Percentiles rank a stretch among this genome's conserved stretches.
phyloP scores from a whole-genome alignment of 2,113 vertebrate genomes.

The Gobius niger region DNA sequence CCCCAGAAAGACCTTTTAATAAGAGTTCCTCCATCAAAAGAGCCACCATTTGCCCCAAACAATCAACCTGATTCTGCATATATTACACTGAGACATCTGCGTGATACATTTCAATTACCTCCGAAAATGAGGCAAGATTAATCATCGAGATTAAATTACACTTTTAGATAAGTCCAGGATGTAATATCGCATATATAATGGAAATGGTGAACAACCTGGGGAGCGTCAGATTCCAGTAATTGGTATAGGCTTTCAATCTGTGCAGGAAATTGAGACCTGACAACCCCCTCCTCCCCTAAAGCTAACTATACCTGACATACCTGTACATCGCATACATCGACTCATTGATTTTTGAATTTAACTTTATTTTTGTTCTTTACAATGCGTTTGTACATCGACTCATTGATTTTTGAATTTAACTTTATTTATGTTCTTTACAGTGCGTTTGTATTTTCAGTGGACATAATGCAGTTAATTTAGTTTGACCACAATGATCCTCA shows the following conservation, averaged over 20 bases:
- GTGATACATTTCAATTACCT: slow-evolving; percentile 59
- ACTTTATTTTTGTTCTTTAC: too few species aligned
- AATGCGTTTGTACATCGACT: too few species aligned
- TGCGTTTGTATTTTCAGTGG: too few species aligned
- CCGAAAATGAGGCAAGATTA: slow-evolving; percentile 63
- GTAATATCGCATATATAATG: slow-evolving; percentile 56
- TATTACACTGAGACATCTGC: slow-evolving; percentile 44
- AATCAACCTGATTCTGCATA: slow-evolving; percentile 44
- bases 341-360: not conserved
- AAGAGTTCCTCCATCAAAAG: slow-evolving; percentile 49
- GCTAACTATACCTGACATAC: not conserved
- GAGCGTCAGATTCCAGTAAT: slow-evolving; percentile 37
- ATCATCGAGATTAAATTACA: slow-evolving; percentile 68
- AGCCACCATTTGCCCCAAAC: slow-evolving; percentile 61
- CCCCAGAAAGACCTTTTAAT: slow-evolving; percentile 53
- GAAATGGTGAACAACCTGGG: slow-evolving; percentile 36
- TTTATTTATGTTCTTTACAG: too few species aligned
- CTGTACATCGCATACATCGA: not conserved
- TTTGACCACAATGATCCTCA: too few species aligned
- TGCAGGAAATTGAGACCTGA: slow-evolving; percentile 34
- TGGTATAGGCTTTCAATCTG: slow-evolving; percentile 35
- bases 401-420: too few species aligned
- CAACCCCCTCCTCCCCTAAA: slow-evolving; percentile 2
- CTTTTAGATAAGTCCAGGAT: slow-evolving; percentile 59
- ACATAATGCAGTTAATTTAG: too few species aligned